Conservation (phyloP, 2,888 invertebrate species). For the Gari tellinella region DNA sequence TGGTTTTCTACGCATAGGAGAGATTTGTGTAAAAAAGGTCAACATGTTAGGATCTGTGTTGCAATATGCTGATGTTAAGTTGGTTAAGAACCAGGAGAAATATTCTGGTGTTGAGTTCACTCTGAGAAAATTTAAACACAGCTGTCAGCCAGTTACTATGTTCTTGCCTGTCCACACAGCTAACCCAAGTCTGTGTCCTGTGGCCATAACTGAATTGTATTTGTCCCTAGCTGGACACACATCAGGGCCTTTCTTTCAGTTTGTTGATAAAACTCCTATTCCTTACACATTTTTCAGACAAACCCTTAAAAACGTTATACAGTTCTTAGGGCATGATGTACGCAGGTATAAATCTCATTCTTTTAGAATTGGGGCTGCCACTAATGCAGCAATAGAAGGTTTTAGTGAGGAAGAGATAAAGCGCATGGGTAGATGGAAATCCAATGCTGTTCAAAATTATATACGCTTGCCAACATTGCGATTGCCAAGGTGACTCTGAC, state of each 20-base stretch:
- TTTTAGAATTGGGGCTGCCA: slow-evolving; percentile 19
- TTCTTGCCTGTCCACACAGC: too few species aligned
- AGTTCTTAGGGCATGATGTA: not conserved
- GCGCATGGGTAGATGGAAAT: slow-evolving; percentile 8
- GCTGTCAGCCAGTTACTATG: too few species aligned
- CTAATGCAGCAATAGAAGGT: not conserved
- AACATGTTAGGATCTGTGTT: too few species aligned
- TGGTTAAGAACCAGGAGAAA: too few species aligned
- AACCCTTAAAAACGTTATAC: not conserved
- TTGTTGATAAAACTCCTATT: not conserved
- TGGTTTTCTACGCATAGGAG: slow-evolving; percentile 6
- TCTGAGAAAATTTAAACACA: too few species aligned
- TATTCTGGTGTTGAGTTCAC: too few species aligned
- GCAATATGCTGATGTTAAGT: too few species aligned
- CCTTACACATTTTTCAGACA: not conserved
- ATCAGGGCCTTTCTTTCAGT: slow-evolving; percentile 6
- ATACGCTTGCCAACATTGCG: not conserved
- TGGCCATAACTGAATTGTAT: too few species aligned
- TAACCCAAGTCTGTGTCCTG: too few species aligned
- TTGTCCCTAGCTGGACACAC: too few species aligned
- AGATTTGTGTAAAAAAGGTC: not conserved
- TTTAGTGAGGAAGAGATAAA: not conserved
- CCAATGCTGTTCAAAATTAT: slow-evolving; percentile 6
- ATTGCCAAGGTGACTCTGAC: too few species aligned
- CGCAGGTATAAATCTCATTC: slow-evolving; percentile 1